These are phyloP conservation scores for Antedon bifida DNA, from an alignment of 35 echinoderm and acorn worm genomes.

Conservation along the genomic window DNA sequence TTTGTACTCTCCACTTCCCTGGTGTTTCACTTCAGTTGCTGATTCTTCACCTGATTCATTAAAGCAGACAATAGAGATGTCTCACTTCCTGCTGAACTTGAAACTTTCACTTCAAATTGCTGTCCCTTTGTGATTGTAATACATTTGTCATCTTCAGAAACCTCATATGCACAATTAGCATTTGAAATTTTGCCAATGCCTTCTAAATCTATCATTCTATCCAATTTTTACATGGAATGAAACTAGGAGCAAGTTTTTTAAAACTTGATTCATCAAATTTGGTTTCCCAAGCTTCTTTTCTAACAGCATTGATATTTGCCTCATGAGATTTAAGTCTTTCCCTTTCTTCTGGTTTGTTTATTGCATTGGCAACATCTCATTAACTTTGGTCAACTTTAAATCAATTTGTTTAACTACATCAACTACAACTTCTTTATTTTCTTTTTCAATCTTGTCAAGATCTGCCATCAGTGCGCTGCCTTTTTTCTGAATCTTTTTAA, in stretches of 20 bases:
- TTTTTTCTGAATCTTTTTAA: background rate
- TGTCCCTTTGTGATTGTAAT: background rate
- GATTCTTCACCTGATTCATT: background rate
- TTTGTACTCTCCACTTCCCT: background rate
- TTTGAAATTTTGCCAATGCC: background rate
- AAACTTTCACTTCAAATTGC: background rate
- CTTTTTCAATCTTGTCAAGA: background rate
- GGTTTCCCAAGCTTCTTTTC: background rate
- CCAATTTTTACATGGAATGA: background rate
- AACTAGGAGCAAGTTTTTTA: background rate
- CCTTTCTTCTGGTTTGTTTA: background rate
- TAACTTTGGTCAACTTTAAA: background rate
- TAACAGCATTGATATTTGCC: background rate
- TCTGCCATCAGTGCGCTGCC: background rate
- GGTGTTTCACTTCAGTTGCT: background rate
- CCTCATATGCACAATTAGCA: background rate
- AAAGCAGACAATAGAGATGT: background rate
- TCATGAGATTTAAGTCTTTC: background rate
- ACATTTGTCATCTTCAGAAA: background rate
- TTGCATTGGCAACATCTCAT: background rate
- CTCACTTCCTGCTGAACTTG: background rate
- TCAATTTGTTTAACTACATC: background rate
- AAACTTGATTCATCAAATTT: background rate
- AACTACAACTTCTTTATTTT: background rate
- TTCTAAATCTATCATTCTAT: background rate